Evolutionary conservation across 2,888 invertebrate species (phyloP).

Genomic region (Hipparchia sbordonii): DNA sequence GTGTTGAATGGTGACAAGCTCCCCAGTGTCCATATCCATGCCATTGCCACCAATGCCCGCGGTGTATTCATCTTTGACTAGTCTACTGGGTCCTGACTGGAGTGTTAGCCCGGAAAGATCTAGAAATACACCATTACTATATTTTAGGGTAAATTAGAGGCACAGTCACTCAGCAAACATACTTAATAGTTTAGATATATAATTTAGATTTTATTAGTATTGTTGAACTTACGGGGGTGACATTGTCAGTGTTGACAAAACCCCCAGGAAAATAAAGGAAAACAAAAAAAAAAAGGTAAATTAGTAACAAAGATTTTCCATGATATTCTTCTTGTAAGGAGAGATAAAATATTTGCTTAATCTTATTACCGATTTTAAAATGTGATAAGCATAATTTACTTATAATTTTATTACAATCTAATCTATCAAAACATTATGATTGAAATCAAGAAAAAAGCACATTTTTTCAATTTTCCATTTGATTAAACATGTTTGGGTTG

Average conservation of each 20-base stretch:
- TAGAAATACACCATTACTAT: conserved; percentile 61
- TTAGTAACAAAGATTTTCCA: too few relatives aligned
- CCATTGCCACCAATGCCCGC: conserved; percentile 86
- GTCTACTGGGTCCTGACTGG: conserved; percentile 90
- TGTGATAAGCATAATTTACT: neutral
- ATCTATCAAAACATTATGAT: neutral
- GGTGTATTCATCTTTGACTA: conserved; percentile 96
- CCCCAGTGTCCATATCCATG: conserved; percentile 82
- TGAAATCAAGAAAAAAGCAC: neutral
- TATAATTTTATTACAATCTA: neutral
- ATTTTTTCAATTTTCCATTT: too few relatives aligned
- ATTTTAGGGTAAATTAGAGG: too few relatives aligned
- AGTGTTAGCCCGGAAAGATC: conserved; percentile 96
- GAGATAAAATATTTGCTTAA: neutral
- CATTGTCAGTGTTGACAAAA: too few relatives aligned
- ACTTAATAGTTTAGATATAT: too few relatives aligned
- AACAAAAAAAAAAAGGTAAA: too few relatives aligned
- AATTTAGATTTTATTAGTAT: too few relatives aligned
- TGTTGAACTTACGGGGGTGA: too few relatives aligned
- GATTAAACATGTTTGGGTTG: neutral
- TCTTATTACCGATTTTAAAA: neutral
- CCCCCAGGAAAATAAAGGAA: too few relatives aligned
- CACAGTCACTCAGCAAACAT: too few relatives aligned
- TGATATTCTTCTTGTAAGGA: too few relatives aligned
- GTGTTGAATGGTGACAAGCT: conserved; percentile 78